A percentile compares a stretch with the other conserved stretches of the same genome.
Conservation (phyloP, 1,140 invertebrate species). For the Drosophila murphyi region DNA sequence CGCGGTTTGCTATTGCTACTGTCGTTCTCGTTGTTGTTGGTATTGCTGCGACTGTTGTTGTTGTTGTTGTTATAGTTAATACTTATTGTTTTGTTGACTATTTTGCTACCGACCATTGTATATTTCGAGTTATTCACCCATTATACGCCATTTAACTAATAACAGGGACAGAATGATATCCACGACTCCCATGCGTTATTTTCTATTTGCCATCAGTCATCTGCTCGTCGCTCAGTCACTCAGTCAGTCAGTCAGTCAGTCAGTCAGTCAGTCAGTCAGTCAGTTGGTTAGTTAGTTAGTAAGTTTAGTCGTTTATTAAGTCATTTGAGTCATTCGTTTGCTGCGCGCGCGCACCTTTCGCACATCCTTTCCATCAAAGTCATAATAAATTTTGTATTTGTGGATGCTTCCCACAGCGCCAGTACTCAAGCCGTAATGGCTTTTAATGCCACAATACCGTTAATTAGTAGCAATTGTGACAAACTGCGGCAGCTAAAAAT, state of each 20-base stretch:
- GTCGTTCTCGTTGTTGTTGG: no score
- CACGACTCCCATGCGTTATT: constrained; percentile 18
- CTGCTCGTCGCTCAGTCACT: constrained; percentile 33
- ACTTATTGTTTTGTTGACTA: constrained; percentile 58
- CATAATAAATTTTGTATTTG: constrained; percentile 59
- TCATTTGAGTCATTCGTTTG: constrained; percentile 60
- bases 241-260: constrained; percentile 36
- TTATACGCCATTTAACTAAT: constrained; percentile 81
- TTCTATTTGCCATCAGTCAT: constrained; percentile 24
- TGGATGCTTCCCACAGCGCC: constrained; percentile 18
- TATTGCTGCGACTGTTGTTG: background rate
- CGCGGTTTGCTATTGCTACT: constrained; percentile 54
- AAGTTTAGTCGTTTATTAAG: constrained; percentile 66
- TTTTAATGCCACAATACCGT: constrained; percentile 27
- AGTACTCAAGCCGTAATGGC: constrained; percentile 22
- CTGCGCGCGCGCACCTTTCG: constrained; percentile 9
- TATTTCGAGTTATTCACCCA: constrained; percentile 72
- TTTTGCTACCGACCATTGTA: constrained; percentile 43
- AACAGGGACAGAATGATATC: constrained; percentile 49
- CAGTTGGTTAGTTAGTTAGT: constrained; percentile 6
- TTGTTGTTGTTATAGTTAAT: constrained; percentile 55
- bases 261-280: constrained; percentile 32
- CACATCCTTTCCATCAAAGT: constrained; percentile 66
- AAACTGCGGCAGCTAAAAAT: constrained; percentile 3
- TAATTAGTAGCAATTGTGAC: constrained; percentile 31